Base-by-base conservation (phyloP, 2,113 vertebrate species). In the Tetrax tetrax region DNA sequence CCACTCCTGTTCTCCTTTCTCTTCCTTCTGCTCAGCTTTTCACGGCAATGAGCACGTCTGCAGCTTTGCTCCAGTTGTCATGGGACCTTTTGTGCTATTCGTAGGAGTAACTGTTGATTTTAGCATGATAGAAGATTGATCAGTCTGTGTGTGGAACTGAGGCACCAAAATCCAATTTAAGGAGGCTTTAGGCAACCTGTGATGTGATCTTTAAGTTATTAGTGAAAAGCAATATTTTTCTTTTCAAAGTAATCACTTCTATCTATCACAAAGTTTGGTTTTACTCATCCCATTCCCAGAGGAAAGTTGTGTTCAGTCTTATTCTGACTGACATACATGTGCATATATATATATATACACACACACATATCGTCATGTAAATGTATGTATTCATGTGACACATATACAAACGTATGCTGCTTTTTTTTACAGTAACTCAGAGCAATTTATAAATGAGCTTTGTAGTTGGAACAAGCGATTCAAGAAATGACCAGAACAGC, bases 1-100 rank as follows among this genome's bases (percentile, higher is more conserved):
- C 27, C 14, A 35, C 35, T 72, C 53, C 22, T 59, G 12, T 11
- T 74, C 19, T 54, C 16, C 41, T 71, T 68, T 63, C 25, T 50
- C 47, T 66, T 63, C 76, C n/a, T 54, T 84, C 85, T 79, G 43
- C 14, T 84, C 60, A 35, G 53, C 47, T 93, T 87, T 90, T 41
- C 29, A 31, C 6, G 33, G 35, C 43, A 25, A 29, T 1, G 9
- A 80, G 43, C 6, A 14, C 0, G 43, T 29, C 70, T 71, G 38
- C 51, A 78, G 60, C 51, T 16, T 48, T 57, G n/a, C 60, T 85
- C 64, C 60, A 75, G 72, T 45, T 96, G 77, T 38, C 56, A 50
- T 15, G 56, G 72, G 84, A 81, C 41, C 5, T 66, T 31, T 23
- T 2, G 0, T 1, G 7, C 41, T 84, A 3, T 74, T 84, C 0